Evolutionary conservation across 2,888 invertebrate genomes (phyloP).

Genomic region (Tenthredo mesomela): DNA sequence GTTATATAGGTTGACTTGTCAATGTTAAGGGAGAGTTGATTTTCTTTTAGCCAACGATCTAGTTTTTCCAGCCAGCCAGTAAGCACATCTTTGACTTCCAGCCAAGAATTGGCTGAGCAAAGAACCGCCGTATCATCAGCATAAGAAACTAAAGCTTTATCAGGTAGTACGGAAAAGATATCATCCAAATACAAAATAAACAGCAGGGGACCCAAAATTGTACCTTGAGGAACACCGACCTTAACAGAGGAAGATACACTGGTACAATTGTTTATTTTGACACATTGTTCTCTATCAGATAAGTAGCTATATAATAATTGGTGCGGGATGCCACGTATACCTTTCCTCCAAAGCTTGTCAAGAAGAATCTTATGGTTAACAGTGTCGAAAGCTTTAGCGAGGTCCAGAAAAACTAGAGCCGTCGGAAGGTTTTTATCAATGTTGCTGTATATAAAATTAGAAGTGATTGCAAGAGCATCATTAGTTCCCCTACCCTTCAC

Average conservation of each 20-base stretch:
- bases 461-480: neutral
- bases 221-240: neutral
- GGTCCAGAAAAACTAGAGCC: no score
- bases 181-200: no score
- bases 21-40: no score
- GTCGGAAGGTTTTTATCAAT: no score
- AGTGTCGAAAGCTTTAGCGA: no score
- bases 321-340: neutral
- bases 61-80: neutral
- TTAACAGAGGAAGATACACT: neutral
- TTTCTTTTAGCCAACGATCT: no score
- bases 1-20: no score
- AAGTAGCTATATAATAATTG: neutral
- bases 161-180: no score
- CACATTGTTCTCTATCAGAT: neutral
- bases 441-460: neutral
- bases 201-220: no score
- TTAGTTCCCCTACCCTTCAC: conserved; percentile 32
- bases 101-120: neutral
- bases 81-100: neutral
- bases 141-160: neutral
- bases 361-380: no score
- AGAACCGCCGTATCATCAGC: neutral
- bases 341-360: no score
- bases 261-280: neutral